Conservation (phyloP, 2,113 vertebrate genomes). For the Amphiprion percula region DNA sequence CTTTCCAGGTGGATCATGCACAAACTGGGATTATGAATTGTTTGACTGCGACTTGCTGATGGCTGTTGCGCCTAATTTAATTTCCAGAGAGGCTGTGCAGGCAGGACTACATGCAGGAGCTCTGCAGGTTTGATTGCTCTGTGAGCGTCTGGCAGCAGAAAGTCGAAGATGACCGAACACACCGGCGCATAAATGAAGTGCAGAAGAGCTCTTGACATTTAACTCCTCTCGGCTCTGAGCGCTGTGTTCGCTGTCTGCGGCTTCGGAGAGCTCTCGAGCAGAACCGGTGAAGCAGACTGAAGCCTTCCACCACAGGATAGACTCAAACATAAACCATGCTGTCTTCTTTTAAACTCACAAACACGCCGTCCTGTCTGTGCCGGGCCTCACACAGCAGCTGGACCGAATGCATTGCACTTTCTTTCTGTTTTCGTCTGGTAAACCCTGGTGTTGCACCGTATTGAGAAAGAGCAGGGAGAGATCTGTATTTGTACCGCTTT, state of each 20-base stretch:
- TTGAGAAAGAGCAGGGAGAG: not conserved
- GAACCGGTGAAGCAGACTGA: conserved; percentile 28
- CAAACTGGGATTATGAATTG: too few relatives aligned
- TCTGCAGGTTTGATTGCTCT: not conserved
- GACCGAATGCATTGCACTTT: conserved; percentile 34
- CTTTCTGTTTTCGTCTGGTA: conserved; percentile 7
- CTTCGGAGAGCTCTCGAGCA: conserved; percentile 25
- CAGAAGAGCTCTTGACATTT: conserved; percentile 15
- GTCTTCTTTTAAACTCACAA: not conserved
- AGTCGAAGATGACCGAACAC: conserved; percentile 1
- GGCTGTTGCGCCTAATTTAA: not conserved
- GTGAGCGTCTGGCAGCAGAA: not conserved
- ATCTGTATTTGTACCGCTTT: conserved; percentile 24
- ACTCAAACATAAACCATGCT: conserved; percentile 43
- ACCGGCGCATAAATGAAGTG: not conserved
- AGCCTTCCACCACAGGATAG: conserved; percentile 30
- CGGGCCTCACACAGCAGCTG: conserved; percentile 3
- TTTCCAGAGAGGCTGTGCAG: not conserved
- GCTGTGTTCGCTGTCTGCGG: conserved; percentile 3
- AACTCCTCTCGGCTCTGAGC: not conserved
- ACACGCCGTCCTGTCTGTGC: not conserved
- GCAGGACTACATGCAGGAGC: not conserved
- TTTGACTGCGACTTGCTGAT: conserved; percentile 12
- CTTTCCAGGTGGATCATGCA: not conserved
- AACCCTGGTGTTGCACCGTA: not conserved